Evolutionary conservation across 2,888 invertebrate genomes (phyloP), one percentile per base, ranked within the genome.

Genomic region (Meganola albula): DNA sequence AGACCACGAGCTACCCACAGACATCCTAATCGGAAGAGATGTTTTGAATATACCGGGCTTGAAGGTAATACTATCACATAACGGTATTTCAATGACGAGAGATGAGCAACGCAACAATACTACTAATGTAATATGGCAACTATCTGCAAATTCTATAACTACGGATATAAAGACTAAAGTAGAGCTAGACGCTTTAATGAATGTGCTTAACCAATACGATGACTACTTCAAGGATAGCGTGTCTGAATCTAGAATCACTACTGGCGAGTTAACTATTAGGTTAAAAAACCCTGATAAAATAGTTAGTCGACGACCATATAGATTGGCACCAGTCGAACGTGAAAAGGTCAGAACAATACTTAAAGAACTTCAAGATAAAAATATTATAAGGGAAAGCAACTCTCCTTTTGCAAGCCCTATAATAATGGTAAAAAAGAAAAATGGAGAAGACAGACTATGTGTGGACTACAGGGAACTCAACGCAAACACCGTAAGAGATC

Each of bases 401-500:
- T 32, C 32, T 7, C 18, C 24, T 7, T 32, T 24, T 22, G 26
- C 32, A 4, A 32, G 32, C 8, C 32, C 32, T 1, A 32, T 32
- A n/a, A 26, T 32, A 4, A 4, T 32, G 22, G 32, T 32, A 1
- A 26, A 26, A 10, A 32, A 32, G 10, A 32, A 32, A 3, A 31
- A 37, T 10, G 36, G 36, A 2, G 12, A 33, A 0, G 34, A 48
- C 1, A 12, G 52, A 18, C 10, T 39, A 31, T 18, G 44, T 12
- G 18, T 37, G 9, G 23, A 42, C 28, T 31, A 35, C 29, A 18
- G 21, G 10, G 9, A 40, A 27, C 4, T 26, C 41, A 22, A 35
- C 40, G 2, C 22, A 3, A 25, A 24, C 9, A 31, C 31, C 11
- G 20, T 31, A 3, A 30, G 26, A 13, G 34, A 33, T 9, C 10